Evolutionary conservation across 2,113 vertebrate genomes (phyloP).

Genomic region (Abramis brama): DNA sequence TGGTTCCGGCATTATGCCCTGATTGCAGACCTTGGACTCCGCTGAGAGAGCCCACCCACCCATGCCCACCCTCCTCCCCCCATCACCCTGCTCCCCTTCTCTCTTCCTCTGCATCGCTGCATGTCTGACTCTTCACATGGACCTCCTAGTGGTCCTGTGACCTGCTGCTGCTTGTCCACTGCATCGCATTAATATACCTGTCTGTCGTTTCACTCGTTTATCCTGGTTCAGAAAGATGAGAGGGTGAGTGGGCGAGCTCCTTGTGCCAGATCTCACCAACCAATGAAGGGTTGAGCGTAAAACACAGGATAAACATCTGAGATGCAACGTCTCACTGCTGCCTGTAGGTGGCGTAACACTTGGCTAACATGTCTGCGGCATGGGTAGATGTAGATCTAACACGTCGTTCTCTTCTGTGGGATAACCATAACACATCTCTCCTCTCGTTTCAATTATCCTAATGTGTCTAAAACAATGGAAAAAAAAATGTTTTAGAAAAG

Average conservation of each 20-base stretch:
- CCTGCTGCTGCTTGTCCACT: slow-evolving; percentile 61
- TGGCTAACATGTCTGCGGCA: slow-evolving; percentile 66
- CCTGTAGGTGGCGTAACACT: slow-evolving; percentile 58
- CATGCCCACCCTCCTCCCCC: slow-evolving; percentile 25
- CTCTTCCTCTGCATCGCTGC: slow-evolving; percentile 70
- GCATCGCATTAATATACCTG: slow-evolving; percentile 59
- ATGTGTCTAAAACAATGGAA: background rate
- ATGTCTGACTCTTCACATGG: slow-evolving; percentile 65
- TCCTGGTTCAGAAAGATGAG: slow-evolving; percentile 69
- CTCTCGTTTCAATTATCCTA: background rate
- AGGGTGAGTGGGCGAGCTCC: background rate
- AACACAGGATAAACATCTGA: slow-evolving; percentile 80
- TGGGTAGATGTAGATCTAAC: slow-evolving; percentile 68
- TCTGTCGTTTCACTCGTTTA: slow-evolving; percentile 71
- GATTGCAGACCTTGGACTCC: slow-evolving; percentile 28
- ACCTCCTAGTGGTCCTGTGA: slow-evolving; percentile 64
- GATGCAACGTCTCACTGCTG: slow-evolving; percentile 70
- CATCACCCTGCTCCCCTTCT: slow-evolving; percentile 51
- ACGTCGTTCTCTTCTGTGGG: slow-evolving; percentile 56
- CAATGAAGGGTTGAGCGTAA: slow-evolving; percentile 26
- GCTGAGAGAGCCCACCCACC: slow-evolving; percentile 54
- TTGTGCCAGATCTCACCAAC: slow-evolving; percentile 46
- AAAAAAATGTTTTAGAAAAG: background rate
- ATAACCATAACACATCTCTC: slow-evolving; percentile 46
- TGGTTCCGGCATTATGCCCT: slow-evolving; percentile 7